Evolutionary conservation across 2,888 invertebrate species (phyloP), one percentile per base, ranked within the genome.

Genomic region (Nymphalis polychloros): DNA sequence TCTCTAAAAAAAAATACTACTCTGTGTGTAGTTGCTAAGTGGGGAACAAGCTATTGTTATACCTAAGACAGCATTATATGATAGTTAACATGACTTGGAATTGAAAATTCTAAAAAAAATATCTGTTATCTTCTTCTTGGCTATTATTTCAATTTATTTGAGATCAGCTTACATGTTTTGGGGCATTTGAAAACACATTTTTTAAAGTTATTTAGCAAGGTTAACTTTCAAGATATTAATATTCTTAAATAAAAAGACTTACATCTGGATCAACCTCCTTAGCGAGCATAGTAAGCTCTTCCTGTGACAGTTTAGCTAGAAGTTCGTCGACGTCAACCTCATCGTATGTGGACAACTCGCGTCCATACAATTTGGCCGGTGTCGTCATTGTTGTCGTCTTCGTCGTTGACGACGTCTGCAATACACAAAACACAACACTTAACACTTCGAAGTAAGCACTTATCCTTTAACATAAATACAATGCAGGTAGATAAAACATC

Each of bases 231-330:
- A 41, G 27, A 27, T 13, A 5, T 53, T 53, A 16, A 5, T 27
- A 2, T 13, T 19, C 19, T 19, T 2, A 19, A 10, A 41, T 19
- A 49, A 49, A 41, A 57, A 19, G 8, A 95, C 97, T 97, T 93
- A 99, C 99, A 94, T 99, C 99, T 76, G 99, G 99, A 94, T 99
- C 99, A 78, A 99, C 98, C 94, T 99, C 99, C 93, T 98, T 98
- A 81, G 99, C 98, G 82, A 99, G 94, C 89, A 99, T 97, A 83
- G 97, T 98, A 77, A 99, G 96, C 93, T 99, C 99, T 86, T 98
- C 99, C 63, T 97, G 95, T 70, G 98, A 96, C 75, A 99, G 94
- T 87, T 99, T 98, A 67, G 97, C 94, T 80, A 99, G 93, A 72
- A 99, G 94, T 80, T 98, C 97, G 86, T 99, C 99, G 78, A 99